Evolutionary conservation across 1,140 invertebrate genomes (phyloP).

Genomic region (Lycorma delicatula): DNA sequence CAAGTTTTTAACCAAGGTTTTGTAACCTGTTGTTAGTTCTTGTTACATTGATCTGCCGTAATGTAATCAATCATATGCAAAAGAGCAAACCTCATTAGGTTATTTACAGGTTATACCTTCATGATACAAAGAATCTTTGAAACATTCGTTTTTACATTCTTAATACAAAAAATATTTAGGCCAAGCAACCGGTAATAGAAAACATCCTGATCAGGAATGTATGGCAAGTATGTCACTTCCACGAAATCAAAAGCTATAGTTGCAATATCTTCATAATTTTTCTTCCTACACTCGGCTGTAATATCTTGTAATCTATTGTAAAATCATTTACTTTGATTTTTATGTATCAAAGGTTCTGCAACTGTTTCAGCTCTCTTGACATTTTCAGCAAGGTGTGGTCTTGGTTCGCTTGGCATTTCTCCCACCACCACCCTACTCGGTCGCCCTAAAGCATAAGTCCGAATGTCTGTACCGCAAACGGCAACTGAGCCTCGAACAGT

Average conservation of each 20-base stretch:
- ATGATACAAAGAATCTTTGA: slow-evolving; percentile 21
- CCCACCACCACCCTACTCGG: too few relatives aligned
- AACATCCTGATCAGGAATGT: slow-evolving; percentile 18
- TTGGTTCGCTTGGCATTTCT: too few relatives aligned
- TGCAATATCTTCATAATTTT: neutral
- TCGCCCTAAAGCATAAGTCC: too few relatives aligned
- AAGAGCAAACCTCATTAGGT: slow-evolving; percentile 20
- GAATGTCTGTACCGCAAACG: too few relatives aligned
- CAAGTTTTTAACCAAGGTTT: too few relatives aligned
- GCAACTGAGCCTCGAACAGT: too few relatives aligned
- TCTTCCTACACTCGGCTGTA: neutral
- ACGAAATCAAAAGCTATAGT: slow-evolving; percentile 21
- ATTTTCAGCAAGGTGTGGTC: too few relatives aligned
- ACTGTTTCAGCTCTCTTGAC: too few relatives aligned
- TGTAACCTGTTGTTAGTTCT: neutral
- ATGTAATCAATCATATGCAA: slow-evolving; percentile 22
- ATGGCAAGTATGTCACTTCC: slow-evolving; percentile 17
- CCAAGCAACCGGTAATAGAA: slow-evolving; percentile 22
- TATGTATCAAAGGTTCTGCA: slow-evolving; percentile 2
- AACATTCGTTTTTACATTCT: slow-evolving; percentile 17
- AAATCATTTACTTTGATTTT: slow-evolving; percentile 2
- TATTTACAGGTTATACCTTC: slow-evolving; percentile 20
- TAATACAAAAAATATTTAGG: slow-evolving; percentile 20
- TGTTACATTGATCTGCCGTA: neutral
- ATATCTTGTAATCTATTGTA: neutral